These are phyloP conservation scores for Actinia equina DNA, from an alignment of 64 coral and sea anemone genomes.

Conservation along the genomic window DNA sequence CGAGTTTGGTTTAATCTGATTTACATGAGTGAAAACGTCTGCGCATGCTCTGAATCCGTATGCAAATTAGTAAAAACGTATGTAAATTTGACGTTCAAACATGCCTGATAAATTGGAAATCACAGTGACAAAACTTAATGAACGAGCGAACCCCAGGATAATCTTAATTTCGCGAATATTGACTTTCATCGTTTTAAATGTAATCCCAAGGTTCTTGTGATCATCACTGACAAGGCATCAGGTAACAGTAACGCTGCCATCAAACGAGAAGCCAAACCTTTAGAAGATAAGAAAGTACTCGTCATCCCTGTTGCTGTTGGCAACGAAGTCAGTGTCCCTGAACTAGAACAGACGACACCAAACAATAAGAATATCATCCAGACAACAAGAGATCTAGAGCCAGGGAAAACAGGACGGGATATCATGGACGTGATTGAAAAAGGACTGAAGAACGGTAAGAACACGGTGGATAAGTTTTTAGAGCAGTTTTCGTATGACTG, in stretches of 20 bases:
- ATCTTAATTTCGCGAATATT: neutral
- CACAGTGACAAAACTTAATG: too few relatives aligned
- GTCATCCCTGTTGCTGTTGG: slow-evolving; percentile 66
- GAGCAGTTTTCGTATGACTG: too few relatives aligned
- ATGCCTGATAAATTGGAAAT: too few relatives aligned
- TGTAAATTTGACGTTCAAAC: too few relatives aligned
- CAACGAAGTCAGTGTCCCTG: slow-evolving; percentile 35
- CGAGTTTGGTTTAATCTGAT: too few relatives aligned
- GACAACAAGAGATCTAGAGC: slow-evolving; percentile 22
- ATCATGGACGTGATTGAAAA: slow-evolving; percentile 56
- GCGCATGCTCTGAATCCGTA: too few relatives aligned
- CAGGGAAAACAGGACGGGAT: slow-evolving; percentile 45
- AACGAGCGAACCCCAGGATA: too few relatives aligned
- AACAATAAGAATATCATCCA: slow-evolving; percentile 56
- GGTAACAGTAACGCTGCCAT: slow-evolving; percentile 21
- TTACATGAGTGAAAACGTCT: too few relatives aligned
- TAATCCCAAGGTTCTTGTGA: slow-evolving; percentile 55
- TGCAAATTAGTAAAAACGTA: too few relatives aligned
- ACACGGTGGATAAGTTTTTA: neutral
- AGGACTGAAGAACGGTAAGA: slow-evolving; percentile 1
- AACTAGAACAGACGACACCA: slow-evolving; percentile 44
- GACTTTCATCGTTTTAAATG: neutral
- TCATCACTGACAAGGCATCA: slow-evolving; percentile 83
- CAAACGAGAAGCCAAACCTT: slow-evolving; percentile 24
- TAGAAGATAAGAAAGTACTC: slow-evolving; percentile 34